Conservation (phyloP, 2,888 invertebrate species). For the Acrocyrtus sp. region DNA sequence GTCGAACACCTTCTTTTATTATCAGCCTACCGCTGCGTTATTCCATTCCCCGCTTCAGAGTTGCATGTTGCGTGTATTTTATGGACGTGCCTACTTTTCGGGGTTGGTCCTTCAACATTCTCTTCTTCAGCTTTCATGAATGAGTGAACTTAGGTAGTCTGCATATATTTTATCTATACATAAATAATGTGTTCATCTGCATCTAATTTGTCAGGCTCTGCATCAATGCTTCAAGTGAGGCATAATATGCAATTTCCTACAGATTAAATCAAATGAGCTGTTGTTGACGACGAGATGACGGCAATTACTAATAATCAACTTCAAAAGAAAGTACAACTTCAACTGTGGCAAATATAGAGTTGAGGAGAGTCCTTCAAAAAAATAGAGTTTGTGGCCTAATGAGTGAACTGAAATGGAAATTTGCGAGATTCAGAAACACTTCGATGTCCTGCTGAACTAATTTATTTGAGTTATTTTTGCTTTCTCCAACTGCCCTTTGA, state of each 20-base stretch:
- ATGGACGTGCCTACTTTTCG: no score
- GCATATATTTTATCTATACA: not conserved
- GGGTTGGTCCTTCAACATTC: no score
- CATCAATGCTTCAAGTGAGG: not conserved
- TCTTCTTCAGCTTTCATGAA: no score
- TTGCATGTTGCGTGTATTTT: no score
- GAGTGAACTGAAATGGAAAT: not conserved
- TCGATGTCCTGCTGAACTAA: not conserved
- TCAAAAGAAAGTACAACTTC: slow-evolving; percentile 1
- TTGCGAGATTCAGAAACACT: not conserved
- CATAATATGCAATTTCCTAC: not conserved
- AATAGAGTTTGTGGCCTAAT: not conserved
- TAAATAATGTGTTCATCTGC: not conserved
- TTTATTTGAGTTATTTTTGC: not conserved
- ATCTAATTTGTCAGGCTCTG: not conserved
- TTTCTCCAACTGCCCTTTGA: not conserved
- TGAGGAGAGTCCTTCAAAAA: no score
- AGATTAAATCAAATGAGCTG: not conserved
- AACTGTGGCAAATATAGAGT: not conserved
- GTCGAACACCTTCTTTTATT: no score
- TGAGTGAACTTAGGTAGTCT: slow-evolving; percentile 1
- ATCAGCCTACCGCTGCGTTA: no score
- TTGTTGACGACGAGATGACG: no score
- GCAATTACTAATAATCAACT: slow-evolving; percentile 4
- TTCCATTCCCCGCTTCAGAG: no score